Percentiles rank a stretch among this genome's conserved stretches.
Evolutionary conservation across 2,113 vertebrate species (phyloP).

Genomic region (Cryptomyrus ogoouensis): DNA sequence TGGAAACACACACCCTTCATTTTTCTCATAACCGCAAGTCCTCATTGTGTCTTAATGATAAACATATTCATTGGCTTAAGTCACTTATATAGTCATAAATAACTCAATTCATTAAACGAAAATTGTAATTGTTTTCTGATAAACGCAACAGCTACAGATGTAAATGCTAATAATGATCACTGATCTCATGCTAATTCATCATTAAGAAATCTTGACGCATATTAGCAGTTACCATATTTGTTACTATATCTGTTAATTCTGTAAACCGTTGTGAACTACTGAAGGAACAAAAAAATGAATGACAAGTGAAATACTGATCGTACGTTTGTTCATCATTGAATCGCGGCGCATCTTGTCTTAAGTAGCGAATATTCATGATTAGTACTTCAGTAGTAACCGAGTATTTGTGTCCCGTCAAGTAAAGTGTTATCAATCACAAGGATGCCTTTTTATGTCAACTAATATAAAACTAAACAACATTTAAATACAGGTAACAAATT

Average conservation of each 20-base stretch:
- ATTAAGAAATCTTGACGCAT: neutral
- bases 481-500: neutral
- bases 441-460: neutral
- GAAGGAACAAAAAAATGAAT: neutral
- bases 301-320: neutral
- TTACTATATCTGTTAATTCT: neutral
- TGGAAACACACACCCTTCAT: neutral
- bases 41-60: neutral
- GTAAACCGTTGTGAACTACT: neutral
- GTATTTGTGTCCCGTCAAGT: neutral
- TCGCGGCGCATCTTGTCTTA: neutral
- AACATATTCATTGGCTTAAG: neutral
- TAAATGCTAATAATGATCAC: neutral
- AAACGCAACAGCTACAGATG: neutral
- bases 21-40: neutral
- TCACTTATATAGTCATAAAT: neutral
- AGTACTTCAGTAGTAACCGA: neutral
- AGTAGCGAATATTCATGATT: neutral
- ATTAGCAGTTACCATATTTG: neutral
- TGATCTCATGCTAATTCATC: neutral
- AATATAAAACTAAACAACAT: neutral
- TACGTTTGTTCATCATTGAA: neutral
- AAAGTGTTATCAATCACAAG: neutral
- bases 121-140: neutral
- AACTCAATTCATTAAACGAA: neutral